Evolutionary conservation across 2,888 invertebrate genomes (phyloP).

Genomic region (Gari tellinella): DNA sequence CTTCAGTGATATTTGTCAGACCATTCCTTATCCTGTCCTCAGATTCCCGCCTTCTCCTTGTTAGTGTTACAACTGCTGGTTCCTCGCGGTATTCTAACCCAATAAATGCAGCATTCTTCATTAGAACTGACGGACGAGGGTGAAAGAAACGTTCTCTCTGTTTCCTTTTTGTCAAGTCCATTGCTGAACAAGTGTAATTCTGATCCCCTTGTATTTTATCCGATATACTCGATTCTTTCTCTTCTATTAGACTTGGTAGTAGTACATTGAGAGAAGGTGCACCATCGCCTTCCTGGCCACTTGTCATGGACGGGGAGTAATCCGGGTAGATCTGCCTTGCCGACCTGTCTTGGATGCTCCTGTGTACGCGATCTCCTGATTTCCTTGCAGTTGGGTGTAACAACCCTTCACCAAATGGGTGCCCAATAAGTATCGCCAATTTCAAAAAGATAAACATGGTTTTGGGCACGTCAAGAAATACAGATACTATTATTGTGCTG

Average conservation of each 20-base stretch:
- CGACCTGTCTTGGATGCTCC: constrained; percentile 2
- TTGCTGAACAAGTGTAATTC: too few species aligned
- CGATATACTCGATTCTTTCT: too few species aligned
- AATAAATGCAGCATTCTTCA: constrained; percentile 18
- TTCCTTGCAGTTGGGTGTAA: constrained; percentile 21
- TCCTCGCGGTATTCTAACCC: constrained; percentile 19
- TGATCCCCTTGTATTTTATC: too few species aligned
- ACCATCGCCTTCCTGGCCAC: too few species aligned
- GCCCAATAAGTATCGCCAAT: constrained; percentile 23
- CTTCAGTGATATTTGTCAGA: constrained; percentile 12
- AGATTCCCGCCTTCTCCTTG: constrained; percentile 16
- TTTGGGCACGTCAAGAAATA: constrained; percentile 8
- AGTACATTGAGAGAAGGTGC: too few species aligned
- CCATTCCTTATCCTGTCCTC: constrained; percentile 10
- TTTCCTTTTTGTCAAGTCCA: too few species aligned
- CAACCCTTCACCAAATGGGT: constrained; percentile 50
- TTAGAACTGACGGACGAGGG: constrained; percentile 13
- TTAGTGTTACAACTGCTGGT: background rate
- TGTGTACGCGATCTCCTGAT: constrained; percentile 3
- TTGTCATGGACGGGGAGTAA: background rate
- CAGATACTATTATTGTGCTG: constrained; percentile 1
- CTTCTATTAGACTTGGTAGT: too few species aligned
- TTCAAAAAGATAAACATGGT: constrained; percentile 34
- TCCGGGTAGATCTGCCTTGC: constrained; percentile 12
- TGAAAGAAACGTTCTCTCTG: too few species aligned